Conservation (phyloP, 1,140 invertebrate species). For the Lepidurus couesii region DNA sequence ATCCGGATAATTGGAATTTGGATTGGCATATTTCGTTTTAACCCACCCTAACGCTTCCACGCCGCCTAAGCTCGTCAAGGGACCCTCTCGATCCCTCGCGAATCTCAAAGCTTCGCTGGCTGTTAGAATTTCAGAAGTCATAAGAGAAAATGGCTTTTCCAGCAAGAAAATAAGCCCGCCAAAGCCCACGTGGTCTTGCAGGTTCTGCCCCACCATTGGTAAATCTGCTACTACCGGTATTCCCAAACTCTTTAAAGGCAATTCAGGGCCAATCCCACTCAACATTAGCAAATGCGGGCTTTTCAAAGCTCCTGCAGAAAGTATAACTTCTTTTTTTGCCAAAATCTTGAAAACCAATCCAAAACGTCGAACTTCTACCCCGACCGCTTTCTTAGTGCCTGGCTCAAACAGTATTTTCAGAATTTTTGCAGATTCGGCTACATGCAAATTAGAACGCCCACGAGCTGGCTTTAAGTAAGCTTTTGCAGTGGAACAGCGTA, state of each 20-base stretch:
- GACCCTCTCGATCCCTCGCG: constrained; percentile 56
- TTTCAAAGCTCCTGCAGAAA: constrained; percentile 63
- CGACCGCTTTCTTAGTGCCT: constrained; percentile 48
- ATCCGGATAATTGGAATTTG: constrained; percentile 63
- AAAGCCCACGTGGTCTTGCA: constrained; percentile 71
- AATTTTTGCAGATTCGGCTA: constrained; percentile 50
- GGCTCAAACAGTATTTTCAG: constrained; percentile 51
- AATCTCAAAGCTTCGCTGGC: constrained; percentile 68
- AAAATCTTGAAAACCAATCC: constrained; percentile 45
- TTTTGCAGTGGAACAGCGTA: constrained; percentile 57
- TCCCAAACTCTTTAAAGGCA: constrained; percentile 48
- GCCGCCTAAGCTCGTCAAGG: constrained; percentile 59
- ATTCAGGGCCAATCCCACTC: constrained; percentile 63
- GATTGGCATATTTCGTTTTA: constrained; percentile 56
- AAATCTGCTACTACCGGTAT: constrained; percentile 44
- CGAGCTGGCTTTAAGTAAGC: constrained; percentile 56
- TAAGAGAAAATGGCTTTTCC: constrained; percentile 68
- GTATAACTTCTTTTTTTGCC: constrained; percentile 62
- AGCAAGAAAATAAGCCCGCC: constrained; percentile 75
- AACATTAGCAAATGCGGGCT: constrained; percentile 66
- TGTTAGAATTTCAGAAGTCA: constrained; percentile 68
- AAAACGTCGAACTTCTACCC: constrained; percentile 50
- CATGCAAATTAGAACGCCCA: constrained; percentile 58
- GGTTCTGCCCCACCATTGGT: constrained; percentile 50
- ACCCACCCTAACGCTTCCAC: constrained; percentile 70